Evolutionary conservation across 2,113 vertebrate genomes (phyloP), one percentile per base, ranked within the genome.

Genomic region (Okapia johnstoni): DNA sequence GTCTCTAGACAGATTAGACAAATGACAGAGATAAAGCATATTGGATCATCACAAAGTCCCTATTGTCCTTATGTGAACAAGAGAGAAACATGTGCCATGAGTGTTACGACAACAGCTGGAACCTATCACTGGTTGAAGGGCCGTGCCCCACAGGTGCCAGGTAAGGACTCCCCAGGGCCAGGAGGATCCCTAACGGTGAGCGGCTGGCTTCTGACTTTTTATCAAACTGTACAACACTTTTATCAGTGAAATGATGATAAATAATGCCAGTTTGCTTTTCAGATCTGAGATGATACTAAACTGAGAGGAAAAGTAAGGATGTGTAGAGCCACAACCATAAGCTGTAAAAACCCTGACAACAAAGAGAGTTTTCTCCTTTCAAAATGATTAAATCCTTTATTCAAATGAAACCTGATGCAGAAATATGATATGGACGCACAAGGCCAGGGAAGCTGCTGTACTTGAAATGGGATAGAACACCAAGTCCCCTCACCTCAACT

Each of bases 331-430:
- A 30, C 1, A 11, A 43, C 25, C 3, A 19, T 2, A 10, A 85
- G 50, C 23, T 46, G 15, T 25, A 43, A 85, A 83, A 55, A 81
- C 2, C 25, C 13, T 5, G 15, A 70, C 66, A 70, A 60, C 2
- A 86, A 48, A 57, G 43, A 63, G 43, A 23, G 48, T 28, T 85
- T 92, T 33, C 94, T 57, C 54, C 25, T 88, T 95, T 88, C 55
- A 46, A 57, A 96, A 93, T 43, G 43, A 23, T 87, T 52, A 93
- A 81, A 84, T 8, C 15, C 55, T 91, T 86, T n/a, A 86, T 92
- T 93, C 19, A 84, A 46, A 61, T 40, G 61, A 86, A 96, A 89
- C 46, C 15, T 48, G 70, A 85, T 2, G 28, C 46, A 33, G 93
- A 91, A 89, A n/a, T 14, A 85, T 3, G 46, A 40, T 3, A 54